Base-by-base conservation (phyloP, 2,797 vertebrate species). In the Hippopotamyrus pictus region DNA sequence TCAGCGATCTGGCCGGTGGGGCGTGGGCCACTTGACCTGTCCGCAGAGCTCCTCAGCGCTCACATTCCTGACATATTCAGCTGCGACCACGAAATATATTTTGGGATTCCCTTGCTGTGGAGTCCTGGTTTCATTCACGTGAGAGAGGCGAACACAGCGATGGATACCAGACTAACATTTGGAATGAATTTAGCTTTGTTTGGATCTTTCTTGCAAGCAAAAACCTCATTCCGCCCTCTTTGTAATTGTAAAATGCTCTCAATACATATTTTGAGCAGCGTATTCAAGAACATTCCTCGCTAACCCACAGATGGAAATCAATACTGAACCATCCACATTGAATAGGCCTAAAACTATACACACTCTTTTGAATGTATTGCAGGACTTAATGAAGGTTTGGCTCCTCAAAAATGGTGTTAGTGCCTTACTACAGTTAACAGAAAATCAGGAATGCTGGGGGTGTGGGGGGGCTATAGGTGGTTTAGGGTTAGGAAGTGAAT, bases 11-110 rank as follows among this genome's bases (percentile, higher is more conserved):
- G 84, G 22, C 83, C 29, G 83, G 84, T 86, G 25, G 14, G 48
- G 22, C 22, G 25, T 25, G 83, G 11, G 12, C 50, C 29, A 50
- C 12, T 53, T 54, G 50, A 86, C 50, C 84, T 51, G 84, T 51
- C 84, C 29, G 11, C 83, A 53, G 22, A 86, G 48, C 84, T 86
- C 12, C 12, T 54, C 50, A 37, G 2, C 12, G 2, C 22, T 86
- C 12, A 33, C 84, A 86, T 86, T 86, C 84, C 84, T 33, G 48
- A 51, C 84, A 86, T 54, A 50, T 53, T 86, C 84, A 54, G 50
- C 84, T 86, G 48, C 84, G 53, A 54, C 84, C 84, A 86, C 84
- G 29, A 25, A 54, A 51, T 53, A 51, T 53, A 51, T 53, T 57
- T 87, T 87, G 85, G 44, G 33, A 87, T 33, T 33, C 85, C 29